Evolutionary conservation across 2,888 invertebrate species (phyloP).

Genomic region (Phortica okadai): DNA sequence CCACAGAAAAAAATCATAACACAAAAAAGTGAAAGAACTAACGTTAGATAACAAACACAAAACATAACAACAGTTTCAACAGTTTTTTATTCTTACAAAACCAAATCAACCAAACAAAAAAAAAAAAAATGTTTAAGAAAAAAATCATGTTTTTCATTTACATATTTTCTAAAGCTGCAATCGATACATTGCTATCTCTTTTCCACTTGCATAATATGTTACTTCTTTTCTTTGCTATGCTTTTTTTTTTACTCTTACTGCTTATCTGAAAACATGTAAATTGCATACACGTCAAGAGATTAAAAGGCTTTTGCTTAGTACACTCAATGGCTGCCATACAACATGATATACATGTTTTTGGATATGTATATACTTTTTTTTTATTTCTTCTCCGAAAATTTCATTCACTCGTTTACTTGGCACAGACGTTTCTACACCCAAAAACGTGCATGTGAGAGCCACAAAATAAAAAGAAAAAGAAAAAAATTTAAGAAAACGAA

Average conservation of each 20-base stretch:
- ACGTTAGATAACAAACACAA: too few species aligned
- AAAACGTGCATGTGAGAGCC: too few species aligned
- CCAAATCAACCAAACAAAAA: too few species aligned
- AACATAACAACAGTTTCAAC: too few species aligned
- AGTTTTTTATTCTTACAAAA: too few species aligned
- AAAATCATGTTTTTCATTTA: neutral
- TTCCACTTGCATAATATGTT: neutral
- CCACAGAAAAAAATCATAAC: too few species aligned
- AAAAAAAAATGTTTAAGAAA: neutral
- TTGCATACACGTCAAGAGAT: slow-evolving; percentile 30
- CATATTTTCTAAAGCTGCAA: neutral
- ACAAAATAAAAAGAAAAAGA: neutral
- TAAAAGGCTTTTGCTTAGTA: slow-evolving; percentile 28
- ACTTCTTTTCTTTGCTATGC: neutral
- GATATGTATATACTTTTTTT: neutral
- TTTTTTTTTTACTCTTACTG: slow-evolving; percentile 7
- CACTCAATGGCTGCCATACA: slow-evolving; percentile 9
- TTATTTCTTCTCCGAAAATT: too few species aligned
- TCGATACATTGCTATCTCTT: slow-evolving; percentile 2
- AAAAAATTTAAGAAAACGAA: neutral
- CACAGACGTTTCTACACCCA: too few species aligned
- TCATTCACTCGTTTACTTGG: too few species aligned
- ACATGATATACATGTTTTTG: neutral
- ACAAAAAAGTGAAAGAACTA: too few species aligned
- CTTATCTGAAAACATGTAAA: slow-evolving; percentile 29